phyloP scores from a whole-genome alignment of 1,140 invertebrate genomes.

The Babylonia areolata region DNA sequence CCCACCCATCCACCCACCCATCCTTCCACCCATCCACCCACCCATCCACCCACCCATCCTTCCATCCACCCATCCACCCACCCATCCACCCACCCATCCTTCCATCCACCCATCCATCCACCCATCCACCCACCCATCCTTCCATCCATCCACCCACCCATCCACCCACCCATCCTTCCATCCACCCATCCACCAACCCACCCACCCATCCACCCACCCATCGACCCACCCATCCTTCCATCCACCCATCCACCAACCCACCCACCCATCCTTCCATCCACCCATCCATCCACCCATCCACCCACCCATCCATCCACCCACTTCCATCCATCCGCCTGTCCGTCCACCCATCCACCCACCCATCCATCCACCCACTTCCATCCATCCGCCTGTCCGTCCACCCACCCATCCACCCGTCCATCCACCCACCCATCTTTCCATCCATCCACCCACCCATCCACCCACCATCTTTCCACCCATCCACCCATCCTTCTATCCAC shows the following conservation, averaged over 20 bases:
- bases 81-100: neutral
- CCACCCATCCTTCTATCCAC: too few species aligned
- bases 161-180: neutral
- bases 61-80: too few species aligned
- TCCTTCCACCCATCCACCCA: neutral
- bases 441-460: neutral
- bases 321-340: neutral
- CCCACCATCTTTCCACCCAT: too few species aligned
- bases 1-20: neutral
- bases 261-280: neutral
- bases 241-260: neutral
- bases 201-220: neutral
- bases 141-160: too few species aligned
- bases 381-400: too few species aligned
- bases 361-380: too few species aligned
- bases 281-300: neutral
- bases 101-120: neutral
- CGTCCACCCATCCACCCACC: neutral
- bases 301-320: neutral
- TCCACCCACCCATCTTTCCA: neutral
- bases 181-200: neutral
- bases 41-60: too few species aligned
- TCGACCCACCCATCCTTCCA: too few species aligned
- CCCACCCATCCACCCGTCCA: neutral
- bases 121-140: neutral